Evolutionary conservation across 2,888 invertebrate species (phyloP).

Genomic region (Brachypalpus laphriformis): DNA sequence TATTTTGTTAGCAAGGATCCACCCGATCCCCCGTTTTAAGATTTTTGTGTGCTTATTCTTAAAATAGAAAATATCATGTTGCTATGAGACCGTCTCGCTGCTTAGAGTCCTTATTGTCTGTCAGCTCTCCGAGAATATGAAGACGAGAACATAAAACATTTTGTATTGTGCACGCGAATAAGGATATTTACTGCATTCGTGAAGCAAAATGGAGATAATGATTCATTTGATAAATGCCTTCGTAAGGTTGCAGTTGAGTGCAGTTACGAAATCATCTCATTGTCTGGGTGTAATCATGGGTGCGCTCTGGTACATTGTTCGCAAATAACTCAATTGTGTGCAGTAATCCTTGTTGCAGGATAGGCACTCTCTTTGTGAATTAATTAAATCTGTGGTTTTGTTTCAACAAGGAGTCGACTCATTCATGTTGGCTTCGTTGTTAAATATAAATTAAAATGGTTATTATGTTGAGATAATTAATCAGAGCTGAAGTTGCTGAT

Average conservation of each 20-base stretch:
- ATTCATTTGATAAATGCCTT: conserved; percentile 26
- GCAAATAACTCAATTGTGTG: background rate
- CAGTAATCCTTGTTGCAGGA: background rate
- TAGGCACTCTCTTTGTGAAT: conserved; percentile 17
- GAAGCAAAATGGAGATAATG: background rate
- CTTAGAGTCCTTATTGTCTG: background rate
- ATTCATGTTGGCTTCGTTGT: conserved; percentile 30
- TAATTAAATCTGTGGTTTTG: conserved; percentile 45
- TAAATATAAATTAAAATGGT: conserved; percentile 8
- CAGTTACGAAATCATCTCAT: conserved; percentile 30
- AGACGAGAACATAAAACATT: conserved; percentile 14
- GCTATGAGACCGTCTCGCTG: no score
- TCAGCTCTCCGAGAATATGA: background rate
- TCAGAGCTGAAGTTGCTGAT: conserved; percentile 29
- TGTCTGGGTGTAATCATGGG: conserved; percentile 34
- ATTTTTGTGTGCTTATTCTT: background rate
- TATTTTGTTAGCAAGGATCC: background rate
- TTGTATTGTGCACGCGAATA: background rate
- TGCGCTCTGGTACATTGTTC: background rate
- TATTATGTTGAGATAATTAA: conserved; percentile 35
- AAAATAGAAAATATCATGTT: background rate
- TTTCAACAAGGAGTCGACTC: conserved; percentile 1
- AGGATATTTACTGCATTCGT: background rate
- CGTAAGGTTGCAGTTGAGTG: background rate
- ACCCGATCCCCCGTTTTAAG: background rate